Base-by-base conservation (phyloP, 2,797 vertebrate species). In the Synanceia verrucosa region DNA sequence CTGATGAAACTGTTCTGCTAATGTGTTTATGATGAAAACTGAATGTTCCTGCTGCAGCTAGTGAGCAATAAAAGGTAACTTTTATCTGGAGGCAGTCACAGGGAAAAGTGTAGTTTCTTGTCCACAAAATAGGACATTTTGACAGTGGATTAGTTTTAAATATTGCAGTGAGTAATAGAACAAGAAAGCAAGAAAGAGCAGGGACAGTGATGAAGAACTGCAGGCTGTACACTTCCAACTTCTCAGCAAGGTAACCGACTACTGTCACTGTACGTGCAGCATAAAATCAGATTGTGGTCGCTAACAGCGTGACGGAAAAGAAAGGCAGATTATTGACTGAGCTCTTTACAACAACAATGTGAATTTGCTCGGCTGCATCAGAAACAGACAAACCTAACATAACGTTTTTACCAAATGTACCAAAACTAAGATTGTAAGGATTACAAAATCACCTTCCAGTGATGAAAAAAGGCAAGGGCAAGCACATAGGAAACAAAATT, bases 171-270 rank as follows among this genome's bases (percentile, higher is more conserved):
- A 37, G 10, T 65, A 53, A 16, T 9, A 6, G n/a, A 19, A 58
- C 8, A 56, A 18, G 14, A 21, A n/a, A 43, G 10, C 8, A 56
- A 18, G 14, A 21, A n/a, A 43, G 10, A 43, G 4, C 29, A 19
- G 19, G 8, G 6, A n/a, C 28, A 58, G 18, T 34, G 23, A 33
- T 73, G 55, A 51, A 60, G 14, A 51, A n/a, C 43, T 64, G 44
- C 59, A 57, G 28, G 51, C 46, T 52, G 56, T 13, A 39, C 36
- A 55, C 23, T 28, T 71, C 14, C 21, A 63, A n/a, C 19, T 63
- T 12, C 19, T 46, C 59, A 50, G n/a, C 33, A 47, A 52, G 34
- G 58, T n/a, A 31, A 37, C 43, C 4, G 50, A 7, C 33, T 58
- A 21, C 16, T 24, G 44, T 48, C 53, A 48, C 14, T 24, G 1